These are phyloP conservation scores for Calephelis perditalis DNA, from an alignment of 2,888 invertebrate species.

Conservation along the genomic window DNA sequence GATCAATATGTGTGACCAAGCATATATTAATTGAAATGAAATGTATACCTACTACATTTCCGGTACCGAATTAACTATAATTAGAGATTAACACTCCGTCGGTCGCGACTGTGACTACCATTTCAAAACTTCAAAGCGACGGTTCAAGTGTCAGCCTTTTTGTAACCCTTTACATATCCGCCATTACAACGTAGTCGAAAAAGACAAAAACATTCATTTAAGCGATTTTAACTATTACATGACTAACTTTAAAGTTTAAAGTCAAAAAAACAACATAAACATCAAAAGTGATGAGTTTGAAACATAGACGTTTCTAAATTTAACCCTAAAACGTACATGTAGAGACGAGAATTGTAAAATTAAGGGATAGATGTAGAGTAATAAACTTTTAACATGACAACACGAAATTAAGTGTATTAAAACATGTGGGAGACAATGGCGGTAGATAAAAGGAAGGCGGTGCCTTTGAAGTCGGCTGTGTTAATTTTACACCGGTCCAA, in stretches of 20 bases:
- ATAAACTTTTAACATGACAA: conserved; percentile 73
- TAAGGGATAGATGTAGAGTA: conserved; percentile 31
- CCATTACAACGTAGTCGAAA: conserved; percentile 40
- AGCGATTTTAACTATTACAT: neutral
- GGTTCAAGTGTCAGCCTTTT: conserved; percentile 44
- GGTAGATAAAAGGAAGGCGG: conserved; percentile 61
- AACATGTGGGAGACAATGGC: conserved; percentile 69
- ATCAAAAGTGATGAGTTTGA: conserved; percentile 9
- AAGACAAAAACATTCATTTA: conserved; percentile 14
- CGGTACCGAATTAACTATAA: conserved; percentile 7
- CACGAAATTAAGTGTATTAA: conserved; percentile 67
- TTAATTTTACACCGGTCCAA: conserved; percentile 57
- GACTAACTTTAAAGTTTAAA: neutral
- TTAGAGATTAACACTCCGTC: neutral
- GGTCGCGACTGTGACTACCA: conserved; percentile 24
- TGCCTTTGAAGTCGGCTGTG: conserved; percentile 55
- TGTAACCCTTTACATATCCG: conserved; percentile 58
- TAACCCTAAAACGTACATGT: neutral
- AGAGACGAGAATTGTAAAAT: conserved; percentile 5
- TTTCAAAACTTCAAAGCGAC: conserved; percentile 37
- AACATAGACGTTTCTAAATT: conserved; percentile 1
- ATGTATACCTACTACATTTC: neutral
- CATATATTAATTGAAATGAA: no score
- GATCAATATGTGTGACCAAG: no score
- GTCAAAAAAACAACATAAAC: neutral